Base-by-base conservation (phyloP, 53 echinoderm and acorn worm genomes). In the Astropecten irregularis region DNA sequence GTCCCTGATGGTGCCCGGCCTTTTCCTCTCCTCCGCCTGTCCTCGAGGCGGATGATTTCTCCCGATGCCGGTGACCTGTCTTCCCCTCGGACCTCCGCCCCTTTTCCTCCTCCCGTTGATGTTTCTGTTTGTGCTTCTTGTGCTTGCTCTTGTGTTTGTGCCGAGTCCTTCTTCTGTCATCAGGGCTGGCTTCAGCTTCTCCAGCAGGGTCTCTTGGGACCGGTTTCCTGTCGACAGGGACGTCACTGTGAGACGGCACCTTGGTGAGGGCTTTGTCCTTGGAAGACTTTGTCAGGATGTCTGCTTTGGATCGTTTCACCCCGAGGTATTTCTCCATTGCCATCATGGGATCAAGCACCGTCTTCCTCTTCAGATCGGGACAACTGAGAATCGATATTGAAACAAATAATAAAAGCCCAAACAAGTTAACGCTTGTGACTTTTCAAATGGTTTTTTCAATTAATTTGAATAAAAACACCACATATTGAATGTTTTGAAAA, bases 311-410 rank as follows among this genome's bases (percentile, higher is more conserved):
- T 49, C 69, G 46, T 39, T 86, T 91, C 32, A 84, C 82, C 1
- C 87, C 85, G n/a, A 94, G 83, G 67, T 92, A 97, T 46, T 81
- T 73, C 63, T 88, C 66, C 99, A 97, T 97, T 31, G 68, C 71
- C 53, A 81, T 61, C 86, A 97, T 89, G 10, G 99, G 99, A 37
- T 97, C 99, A 71, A 94, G 47, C 25, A 69, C 28, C 10, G 73
- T 72, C 35, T 97, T 97, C 47, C 89, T 82, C 68, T 97, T 92
- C 56, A 83, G 19, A 23, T 96, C 96, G 65, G 68, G 54, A 28
- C 92, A 88, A 59, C 38, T 57, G 40, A 21, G 37, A 66, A n/a
- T 65, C n/a, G n/a, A n/a, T n/a, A n/a, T n/a, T n/a, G n/a, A n/a
- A n/a, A n/a, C n/a, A n/a, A n/a, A n/a, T n/a, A n/a, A 26, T 5